Evolutionary conservation across 2,113 vertebrate genomes (phyloP).

Genomic region (Campylomormyrus tamandua): DNA sequence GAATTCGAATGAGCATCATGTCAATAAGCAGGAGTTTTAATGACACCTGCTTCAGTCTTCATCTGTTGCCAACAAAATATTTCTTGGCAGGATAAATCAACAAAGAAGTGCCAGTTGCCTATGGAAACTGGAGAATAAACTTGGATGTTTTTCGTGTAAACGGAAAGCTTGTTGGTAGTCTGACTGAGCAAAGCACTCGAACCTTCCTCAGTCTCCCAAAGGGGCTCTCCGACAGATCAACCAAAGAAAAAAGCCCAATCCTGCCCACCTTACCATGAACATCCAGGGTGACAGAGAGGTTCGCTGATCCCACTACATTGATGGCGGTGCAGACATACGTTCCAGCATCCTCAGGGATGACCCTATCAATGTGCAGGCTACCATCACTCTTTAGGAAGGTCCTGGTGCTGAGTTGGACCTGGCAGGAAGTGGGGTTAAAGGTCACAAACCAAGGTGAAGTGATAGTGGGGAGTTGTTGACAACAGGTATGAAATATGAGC

Average conservation of each 20-base stretch:
- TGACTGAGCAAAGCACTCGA: too few species aligned
- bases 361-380: conserved; percentile 69
- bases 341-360: conserved; percentile 56
- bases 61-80: not conserved
- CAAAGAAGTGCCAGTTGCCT: not conserved
- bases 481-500: not conserved
- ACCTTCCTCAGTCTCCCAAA: not conserved
- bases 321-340: conserved; percentile 71
- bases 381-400: conserved; percentile 68
- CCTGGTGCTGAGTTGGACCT: conserved; percentile 58
- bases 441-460: not conserved
- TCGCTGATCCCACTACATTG: conserved; percentile 66
- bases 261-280: conserved; percentile 64
- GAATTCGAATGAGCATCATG: conserved; percentile 46
- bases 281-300: conserved; percentile 61
- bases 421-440: not conserved
- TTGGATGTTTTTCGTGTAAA: not conserved
- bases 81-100: not conserved
- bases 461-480: not conserved
- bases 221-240: not conserved
- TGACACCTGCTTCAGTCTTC: not conserved
- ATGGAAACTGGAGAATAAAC: not conserved
- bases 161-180: not conserved
- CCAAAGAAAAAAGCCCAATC: not conserved
- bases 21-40: conserved; percentile 12